Conservation (phyloP, 2,888 invertebrate genomes). For the Maniola hyperantus region DNA sequence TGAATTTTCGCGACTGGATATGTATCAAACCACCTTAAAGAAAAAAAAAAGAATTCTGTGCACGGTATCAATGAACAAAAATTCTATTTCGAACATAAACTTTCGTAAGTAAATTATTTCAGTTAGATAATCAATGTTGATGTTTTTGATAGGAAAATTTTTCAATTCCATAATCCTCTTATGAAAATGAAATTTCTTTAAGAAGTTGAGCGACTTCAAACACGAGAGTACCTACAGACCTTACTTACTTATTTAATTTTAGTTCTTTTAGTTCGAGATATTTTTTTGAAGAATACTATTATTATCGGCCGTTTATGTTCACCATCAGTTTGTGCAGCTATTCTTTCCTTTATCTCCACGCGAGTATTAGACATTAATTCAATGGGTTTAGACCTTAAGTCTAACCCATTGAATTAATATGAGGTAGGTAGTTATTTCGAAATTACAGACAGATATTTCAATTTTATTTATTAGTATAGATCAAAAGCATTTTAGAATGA, state of each 20-base stretch:
- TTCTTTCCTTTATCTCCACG: neutral
- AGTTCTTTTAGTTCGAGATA: neutral
- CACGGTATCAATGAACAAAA: no score
- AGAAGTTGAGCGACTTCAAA: neutral
- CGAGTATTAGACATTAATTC: no score
- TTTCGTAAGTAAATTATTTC: neutral
- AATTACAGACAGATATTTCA: no score
- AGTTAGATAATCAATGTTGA: neutral
- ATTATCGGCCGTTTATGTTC: neutral
- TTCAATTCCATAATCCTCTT: conserved; percentile 10
- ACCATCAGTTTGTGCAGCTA: neutral
- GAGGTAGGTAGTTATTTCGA: no score
- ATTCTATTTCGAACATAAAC: neutral
- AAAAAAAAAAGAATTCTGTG: no score
- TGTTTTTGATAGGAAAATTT: conserved; percentile 10
- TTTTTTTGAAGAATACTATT: no score
- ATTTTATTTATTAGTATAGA: no score
- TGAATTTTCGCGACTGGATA: no score
- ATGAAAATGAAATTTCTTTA: conserved; percentile 5
- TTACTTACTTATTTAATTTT: neutral
- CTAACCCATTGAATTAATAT: no score
- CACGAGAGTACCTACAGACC: neutral
- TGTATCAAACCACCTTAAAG: no score
- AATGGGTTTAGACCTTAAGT: no score
- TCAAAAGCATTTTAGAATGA: no score